A percentile compares a stretch with the other conserved stretches of the same genome.
phyloP scores from a whole-genome alignment of 1,140 invertebrate species.

The Colletes gigas region DNA sequence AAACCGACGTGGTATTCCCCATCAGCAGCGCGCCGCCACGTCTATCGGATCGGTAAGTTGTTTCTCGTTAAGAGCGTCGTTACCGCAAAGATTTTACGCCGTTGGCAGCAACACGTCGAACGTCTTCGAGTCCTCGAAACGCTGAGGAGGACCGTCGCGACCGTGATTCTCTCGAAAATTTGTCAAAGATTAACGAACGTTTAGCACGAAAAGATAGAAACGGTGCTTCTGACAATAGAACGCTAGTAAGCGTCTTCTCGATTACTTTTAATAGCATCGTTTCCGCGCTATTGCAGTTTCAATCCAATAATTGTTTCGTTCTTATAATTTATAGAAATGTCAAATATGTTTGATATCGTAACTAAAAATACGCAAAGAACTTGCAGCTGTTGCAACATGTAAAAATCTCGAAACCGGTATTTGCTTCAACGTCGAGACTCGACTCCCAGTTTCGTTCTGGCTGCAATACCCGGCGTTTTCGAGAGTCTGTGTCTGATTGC shows the following conservation, averaged over 20 bases:
- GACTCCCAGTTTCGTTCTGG: background rate
- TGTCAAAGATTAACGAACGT: background rate
- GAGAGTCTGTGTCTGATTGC: background rate
- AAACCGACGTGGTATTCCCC: background rate
- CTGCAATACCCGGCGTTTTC: too few relatives aligned
- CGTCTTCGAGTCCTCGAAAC: background rate
- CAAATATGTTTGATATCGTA: too few relatives aligned
- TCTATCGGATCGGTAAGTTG: constrained; percentile 35
- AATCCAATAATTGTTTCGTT: background rate
- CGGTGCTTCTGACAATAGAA: too few relatives aligned
- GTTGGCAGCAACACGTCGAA: background rate
- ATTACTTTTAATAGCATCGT: too few relatives aligned
- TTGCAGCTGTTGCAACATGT: too few relatives aligned
- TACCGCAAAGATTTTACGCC: constrained; percentile 35
- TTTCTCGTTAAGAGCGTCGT: constrained; percentile 43
- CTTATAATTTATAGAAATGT: too few relatives aligned
- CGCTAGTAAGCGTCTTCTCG: background rate
- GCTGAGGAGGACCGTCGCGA: constrained; percentile 2
- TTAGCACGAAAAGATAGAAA: too few relatives aligned
- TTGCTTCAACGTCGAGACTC: background rate
- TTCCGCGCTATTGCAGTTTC: background rate
- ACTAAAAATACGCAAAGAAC: too few relatives aligned
- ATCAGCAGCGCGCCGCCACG: background rate
- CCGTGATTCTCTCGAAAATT: background rate
- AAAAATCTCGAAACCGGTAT: too few relatives aligned